Evolutionary conservation across 2,888 invertebrate species (phyloP), one percentile per base, ranked within the genome.

Genomic region (Imbricaverruca yamaguchii): DNA sequence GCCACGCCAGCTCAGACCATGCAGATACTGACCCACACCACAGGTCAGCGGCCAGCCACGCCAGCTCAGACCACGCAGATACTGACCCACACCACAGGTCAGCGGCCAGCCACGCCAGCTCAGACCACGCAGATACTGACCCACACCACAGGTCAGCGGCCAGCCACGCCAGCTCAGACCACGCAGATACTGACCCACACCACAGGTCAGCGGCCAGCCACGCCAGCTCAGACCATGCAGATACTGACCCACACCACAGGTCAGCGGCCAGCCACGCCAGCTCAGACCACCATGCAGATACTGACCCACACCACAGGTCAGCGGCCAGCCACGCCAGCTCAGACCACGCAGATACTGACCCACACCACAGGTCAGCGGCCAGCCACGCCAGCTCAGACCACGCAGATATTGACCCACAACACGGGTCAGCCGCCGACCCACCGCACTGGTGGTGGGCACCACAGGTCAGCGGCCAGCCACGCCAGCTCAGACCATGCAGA

Each of bases 401-500:
- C n/a, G n/a, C n/a, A n/a, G n/a, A n/a, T n/a, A n/a, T n/a, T n/a
- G n/a, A n/a, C n/a, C 39, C 39, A 1, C 39, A 39, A 39, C 39
- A 39, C 39, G 4, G 39, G 39, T 39, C 81, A 89, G 96, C 74
- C 93, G 94, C 84, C 93, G 93, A 85, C 96, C 96, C 0, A 89
- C 95, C 82, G 96, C 96, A 85, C 95, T 96, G 84, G 93, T 94
- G 15, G 92, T 96, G 0, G 93, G 95, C 88, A 95, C 96, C 4
- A 84, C 85, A 85, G 92, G 94, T 93, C 87, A 86, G 85, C 81
- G n/a, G 39, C 13, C 57, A 57, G 57, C 10, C 57, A 57, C 10
- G 57, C 13, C 57, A 57, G 57, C 57, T 57, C 57, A 13, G 10
- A 13, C 57, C 57, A 57, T n/a, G n/a, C n/a, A n/a, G n/a, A 39